Evolutionary conservation across 2,888 invertebrate genomes (phyloP).

Genomic region (Cryptus viduatorius): DNA sequence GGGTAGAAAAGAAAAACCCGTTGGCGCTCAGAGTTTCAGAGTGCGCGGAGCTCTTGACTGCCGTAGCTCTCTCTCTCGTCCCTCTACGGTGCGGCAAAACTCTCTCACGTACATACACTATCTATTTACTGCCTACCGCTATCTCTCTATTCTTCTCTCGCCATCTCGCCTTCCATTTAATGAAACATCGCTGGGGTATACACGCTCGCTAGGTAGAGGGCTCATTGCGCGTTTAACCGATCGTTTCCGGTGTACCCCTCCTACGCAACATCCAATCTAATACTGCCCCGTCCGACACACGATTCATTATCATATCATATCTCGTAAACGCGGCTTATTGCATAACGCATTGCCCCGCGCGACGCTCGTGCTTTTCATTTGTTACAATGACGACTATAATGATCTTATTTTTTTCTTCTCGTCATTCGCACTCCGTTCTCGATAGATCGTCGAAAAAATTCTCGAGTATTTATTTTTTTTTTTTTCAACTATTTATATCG

Average conservation of each 20-base stretch:
- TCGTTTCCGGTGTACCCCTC: constrained; percentile 65
- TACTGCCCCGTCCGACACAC: constrained; percentile 25
- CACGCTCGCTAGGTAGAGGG: constrained; percentile 24
- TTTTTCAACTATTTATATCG: neutral
- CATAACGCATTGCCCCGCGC: constrained; percentile 60
- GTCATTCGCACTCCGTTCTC: neutral
- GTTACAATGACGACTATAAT: neutral
- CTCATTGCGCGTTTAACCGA: constrained; percentile 63
- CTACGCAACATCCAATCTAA: constrained; percentile 64
- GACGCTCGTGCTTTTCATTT: constrained; percentile 45
- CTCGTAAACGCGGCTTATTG: constrained; percentile 52
- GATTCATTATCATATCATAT: constrained; percentile 45
- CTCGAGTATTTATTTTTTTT: too few relatives aligned
- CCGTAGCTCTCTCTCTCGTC: constrained; percentile 67
- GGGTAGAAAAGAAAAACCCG: constrained; percentile 58
- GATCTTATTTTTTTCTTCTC: neutral
- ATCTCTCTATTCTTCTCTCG: constrained; percentile 75
- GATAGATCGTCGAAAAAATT: too few relatives aligned
- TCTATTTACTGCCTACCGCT: constrained; percentile 78
- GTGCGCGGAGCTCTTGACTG: constrained; percentile 21
- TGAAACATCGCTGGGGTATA: constrained; percentile 36
- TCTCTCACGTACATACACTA: constrained; percentile 67
- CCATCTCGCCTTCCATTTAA: constrained; percentile 40
- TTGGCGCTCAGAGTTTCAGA: constrained; percentile 20
- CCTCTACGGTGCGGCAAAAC: constrained; percentile 70